These are phyloP conservation scores for Agrotis exclamationis DNA, from an alignment of 2,888 invertebrate species.

Conservation along the genomic window DNA sequence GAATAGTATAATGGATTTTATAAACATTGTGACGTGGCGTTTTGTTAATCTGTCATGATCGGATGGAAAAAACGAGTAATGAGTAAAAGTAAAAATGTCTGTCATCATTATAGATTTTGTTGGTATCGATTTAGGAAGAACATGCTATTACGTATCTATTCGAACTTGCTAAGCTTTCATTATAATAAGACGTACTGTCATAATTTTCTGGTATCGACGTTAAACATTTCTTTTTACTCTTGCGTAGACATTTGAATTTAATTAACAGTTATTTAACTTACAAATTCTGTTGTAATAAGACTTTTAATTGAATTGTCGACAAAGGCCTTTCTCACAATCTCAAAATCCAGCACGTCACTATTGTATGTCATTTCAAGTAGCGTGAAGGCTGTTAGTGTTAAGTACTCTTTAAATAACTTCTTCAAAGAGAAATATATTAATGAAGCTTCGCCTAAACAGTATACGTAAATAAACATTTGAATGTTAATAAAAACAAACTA, in stretches of 20 bases:
- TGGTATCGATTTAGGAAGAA: constrained; percentile 11
- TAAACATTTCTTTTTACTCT: not conserved
- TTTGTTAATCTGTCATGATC: constrained; percentile 41
- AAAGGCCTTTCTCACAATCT: not conserved
- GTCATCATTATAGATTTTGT: constrained; percentile 31
- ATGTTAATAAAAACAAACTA: constrained; percentile 1
- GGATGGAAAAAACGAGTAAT: constrained; percentile 29
- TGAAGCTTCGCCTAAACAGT: not conserved
- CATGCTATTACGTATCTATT: constrained; percentile 11
- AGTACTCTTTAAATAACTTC: constrained; percentile 15
- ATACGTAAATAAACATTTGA: constrained; percentile 9
- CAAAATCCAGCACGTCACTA: constrained; percentile 16
- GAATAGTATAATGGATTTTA: constrained; percentile 34
- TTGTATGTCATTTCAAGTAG: constrained; percentile 27
- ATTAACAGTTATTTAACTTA: constrained; percentile 13
- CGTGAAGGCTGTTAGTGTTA: constrained; percentile 18
- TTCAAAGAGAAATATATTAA: constrained; percentile 15
- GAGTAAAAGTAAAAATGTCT: constrained; percentile 37
- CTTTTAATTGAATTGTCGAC: not conserved
- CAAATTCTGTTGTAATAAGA: constrained; percentile 6
- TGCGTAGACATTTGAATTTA: constrained; percentile 2
- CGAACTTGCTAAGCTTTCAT: constrained; percentile 13
- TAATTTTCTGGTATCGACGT: constrained; percentile 1
- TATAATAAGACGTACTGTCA: constrained; percentile 5
- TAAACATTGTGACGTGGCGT: constrained; percentile 39